Evolutionary conservation across 2,888 invertebrate species (phyloP).

Genomic region (Aleiodes leptofemur): DNA sequence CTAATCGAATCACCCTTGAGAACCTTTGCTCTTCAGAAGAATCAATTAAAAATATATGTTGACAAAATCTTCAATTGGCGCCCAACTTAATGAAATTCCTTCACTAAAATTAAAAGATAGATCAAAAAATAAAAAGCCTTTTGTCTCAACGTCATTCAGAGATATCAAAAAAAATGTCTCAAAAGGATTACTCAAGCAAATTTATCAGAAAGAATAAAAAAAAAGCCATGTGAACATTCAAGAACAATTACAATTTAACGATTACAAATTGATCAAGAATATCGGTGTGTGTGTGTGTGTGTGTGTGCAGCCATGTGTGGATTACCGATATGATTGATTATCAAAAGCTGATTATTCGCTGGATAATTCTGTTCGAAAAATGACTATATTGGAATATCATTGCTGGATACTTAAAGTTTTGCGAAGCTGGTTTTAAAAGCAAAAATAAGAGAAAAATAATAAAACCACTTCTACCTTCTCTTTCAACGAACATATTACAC

Average conservation of each 20-base stretch:
- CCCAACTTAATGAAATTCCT: too few species aligned
- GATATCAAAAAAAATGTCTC: too few species aligned
- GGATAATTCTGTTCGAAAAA: slow-evolving; percentile 44
- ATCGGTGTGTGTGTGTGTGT: background rate
- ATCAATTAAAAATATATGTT: too few species aligned
- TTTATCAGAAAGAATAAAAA: background rate
- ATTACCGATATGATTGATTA: slow-evolving; percentile 66
- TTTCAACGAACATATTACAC: slow-evolving; percentile 69
- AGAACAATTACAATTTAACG: background rate
- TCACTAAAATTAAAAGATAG: too few species aligned
- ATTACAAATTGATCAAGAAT: background rate
- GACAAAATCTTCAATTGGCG: too few species aligned
- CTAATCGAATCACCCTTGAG: too few species aligned
- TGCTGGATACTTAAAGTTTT: slow-evolving; percentile 45
- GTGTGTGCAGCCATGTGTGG: background rate
- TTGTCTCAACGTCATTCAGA: too few species aligned
- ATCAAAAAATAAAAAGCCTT: too few species aligned
- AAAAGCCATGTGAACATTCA: background rate
- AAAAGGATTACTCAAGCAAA: background rate
- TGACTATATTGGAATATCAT: slow-evolving; percentile 66
- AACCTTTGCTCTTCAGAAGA: too few species aligned
- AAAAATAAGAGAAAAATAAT: too few species aligned
- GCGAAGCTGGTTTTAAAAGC: too few species aligned
- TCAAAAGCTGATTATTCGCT: slow-evolving; percentile 69
- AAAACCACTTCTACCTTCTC: too few species aligned